Conservation (phyloP, 2,797 vertebrate genomes). For the Cuniculus paca region DNA sequence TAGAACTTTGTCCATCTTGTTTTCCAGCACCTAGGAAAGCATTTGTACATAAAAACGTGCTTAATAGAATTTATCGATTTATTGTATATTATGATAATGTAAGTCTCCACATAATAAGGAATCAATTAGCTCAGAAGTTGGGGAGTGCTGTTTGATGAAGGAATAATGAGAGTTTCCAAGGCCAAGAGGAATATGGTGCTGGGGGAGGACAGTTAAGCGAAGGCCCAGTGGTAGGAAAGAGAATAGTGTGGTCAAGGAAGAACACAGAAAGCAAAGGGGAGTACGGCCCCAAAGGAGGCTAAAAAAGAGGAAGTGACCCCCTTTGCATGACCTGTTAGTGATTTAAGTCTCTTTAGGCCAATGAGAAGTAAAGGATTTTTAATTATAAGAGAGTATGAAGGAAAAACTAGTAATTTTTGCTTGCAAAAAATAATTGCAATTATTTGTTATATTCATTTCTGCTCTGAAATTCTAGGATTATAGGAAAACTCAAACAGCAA, state of each 20-base stretch:
- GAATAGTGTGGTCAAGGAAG: neutral
- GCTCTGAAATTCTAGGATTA: constrained; percentile 7
- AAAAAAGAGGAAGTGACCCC: neutral
- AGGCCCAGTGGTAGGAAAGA: neutral
- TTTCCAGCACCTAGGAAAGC: constrained; percentile 8
- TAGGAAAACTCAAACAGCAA: neutral
- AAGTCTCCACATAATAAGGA: neutral
- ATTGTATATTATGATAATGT: neutral
- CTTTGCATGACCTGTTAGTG: neutral
- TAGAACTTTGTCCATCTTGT: neutral
- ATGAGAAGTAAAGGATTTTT: constrained; percentile 20
- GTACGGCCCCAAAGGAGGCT: neutral
- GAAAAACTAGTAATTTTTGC: neutral
- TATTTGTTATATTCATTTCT: constrained; percentile 25
- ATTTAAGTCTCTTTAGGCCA: neutral
- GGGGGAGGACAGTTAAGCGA: neutral
- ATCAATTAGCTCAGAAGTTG: neutral
- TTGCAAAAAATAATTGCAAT: constrained; percentile 21
- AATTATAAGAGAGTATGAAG: neutral
- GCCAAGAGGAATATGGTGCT: neutral
- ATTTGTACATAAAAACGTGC: neutral
- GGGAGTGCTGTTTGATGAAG: neutral
- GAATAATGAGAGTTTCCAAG: neutral
- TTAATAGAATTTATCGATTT: neutral
- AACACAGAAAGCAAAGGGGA: neutral